phyloP scores from a whole-genome alignment of 2,888 invertebrate species.

The Drosophila prostipennis region DNA sequence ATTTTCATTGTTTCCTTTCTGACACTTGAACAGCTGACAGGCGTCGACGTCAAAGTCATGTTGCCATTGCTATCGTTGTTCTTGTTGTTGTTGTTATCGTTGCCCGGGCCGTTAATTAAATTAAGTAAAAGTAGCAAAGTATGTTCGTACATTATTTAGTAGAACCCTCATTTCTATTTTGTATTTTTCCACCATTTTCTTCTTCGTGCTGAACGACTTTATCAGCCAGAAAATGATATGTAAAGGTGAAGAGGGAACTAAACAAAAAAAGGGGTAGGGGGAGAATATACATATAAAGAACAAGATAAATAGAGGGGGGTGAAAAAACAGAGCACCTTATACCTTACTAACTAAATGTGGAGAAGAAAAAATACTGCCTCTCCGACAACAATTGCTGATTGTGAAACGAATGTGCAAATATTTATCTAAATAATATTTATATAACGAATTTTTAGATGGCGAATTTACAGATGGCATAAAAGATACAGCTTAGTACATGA shows the following conservation, averaged over 20 bases:
- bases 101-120: conserved; percentile 75
- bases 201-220: conserved; percentile 35
- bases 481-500: not conserved
- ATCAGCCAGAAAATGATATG: conserved; percentile 30
- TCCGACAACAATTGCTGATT: conserved; percentile 21
- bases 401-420: conserved; percentile 35
- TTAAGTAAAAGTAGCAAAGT: conserved; percentile 77
- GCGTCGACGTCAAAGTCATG: conserved; percentile 41
- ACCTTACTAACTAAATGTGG: conserved; percentile 7
- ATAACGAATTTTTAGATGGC: conserved; percentile 25
- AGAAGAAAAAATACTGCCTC: not conserved
- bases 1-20: conserved; percentile 73
- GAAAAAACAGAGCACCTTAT: not conserved
- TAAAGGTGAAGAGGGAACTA: conserved; percentile 12
- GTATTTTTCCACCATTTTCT: conserved; percentile 9
- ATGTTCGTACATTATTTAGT: conserved; percentile 67
- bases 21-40: conserved; percentile 77
- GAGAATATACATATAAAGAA: not conserved
- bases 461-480: not conserved
- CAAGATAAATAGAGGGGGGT: conserved; percentile 5
- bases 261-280: not conserved
- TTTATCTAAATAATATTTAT: conserved; percentile 42
- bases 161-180: conserved; percentile 13
- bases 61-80: conserved; percentile 28
- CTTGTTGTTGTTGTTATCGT: conserved; percentile 36